Evolutionary conservation across 2,888 invertebrate genomes (phyloP).

Genomic region (Drosophila buzzatii): DNA sequence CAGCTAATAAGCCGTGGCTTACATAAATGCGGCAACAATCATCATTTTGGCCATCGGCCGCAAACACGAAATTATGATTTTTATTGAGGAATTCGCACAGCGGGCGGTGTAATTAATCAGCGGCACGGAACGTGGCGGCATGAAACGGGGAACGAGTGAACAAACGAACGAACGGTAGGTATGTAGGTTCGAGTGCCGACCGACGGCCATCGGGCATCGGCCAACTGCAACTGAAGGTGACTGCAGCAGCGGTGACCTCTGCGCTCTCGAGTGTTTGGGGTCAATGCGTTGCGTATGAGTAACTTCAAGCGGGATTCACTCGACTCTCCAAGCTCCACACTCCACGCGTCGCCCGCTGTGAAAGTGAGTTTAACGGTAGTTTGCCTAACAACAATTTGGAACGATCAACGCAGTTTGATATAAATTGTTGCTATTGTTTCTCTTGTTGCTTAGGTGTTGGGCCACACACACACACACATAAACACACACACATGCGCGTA

Average conservation of each 20-base stretch:
- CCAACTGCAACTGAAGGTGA: constrained; percentile 38
- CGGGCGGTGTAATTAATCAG: constrained; percentile 83
- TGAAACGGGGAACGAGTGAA: constrained; percentile 58
- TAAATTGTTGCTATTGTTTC: constrained; percentile 68
- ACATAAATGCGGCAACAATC: constrained; percentile 80
- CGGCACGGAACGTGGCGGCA: constrained; percentile 62
- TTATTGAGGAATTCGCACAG: constrained; percentile 83
- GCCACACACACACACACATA: constrained; percentile 46
- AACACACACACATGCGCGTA: not conserved
- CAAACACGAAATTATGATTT: constrained; percentile 78
- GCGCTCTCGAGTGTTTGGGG: constrained; percentile 38
- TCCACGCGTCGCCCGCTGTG: constrained; percentile 54
- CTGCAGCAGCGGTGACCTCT: constrained; percentile 11
- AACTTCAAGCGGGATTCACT: constrained; percentile 38
- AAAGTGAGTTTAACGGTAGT: constrained; percentile 83
- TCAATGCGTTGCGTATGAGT: constrained; percentile 74
- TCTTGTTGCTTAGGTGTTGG: constrained; percentile 54
- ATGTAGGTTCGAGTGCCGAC: constrained; percentile 69
- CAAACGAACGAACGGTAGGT: constrained; percentile 9
- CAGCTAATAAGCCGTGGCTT: constrained; percentile 78
- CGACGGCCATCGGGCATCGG: constrained; percentile 48
- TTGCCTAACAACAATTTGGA: constrained; percentile 70
- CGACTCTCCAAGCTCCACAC: not conserved
- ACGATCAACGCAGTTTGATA: constrained; percentile 73
- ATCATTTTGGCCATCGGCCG: constrained; percentile 62